Base-by-base conservation (phyloP, 2,797 vertebrate genomes). In the Scolopax bukidnonensis region DNA sequence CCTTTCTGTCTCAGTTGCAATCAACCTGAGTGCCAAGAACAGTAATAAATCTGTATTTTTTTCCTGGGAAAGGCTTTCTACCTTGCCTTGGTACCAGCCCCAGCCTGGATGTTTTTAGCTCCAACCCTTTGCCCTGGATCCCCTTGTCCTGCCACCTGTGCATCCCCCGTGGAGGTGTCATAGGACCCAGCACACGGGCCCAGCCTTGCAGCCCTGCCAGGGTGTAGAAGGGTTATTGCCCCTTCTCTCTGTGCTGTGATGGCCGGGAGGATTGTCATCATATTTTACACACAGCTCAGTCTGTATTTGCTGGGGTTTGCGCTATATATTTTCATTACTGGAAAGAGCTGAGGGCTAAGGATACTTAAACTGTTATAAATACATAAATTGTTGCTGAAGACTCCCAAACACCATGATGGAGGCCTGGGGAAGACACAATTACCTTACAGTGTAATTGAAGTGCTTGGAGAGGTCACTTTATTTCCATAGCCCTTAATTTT, bases 351-450 rank as follows among this genome's bases (percentile, higher is more conserved):
- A 76, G 83, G 86, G 88, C 80, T 87, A 80, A 83, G 92, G 92
- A 74, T 82, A 36, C 84, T 94, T 97, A 94, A 95, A 95, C 67
- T 51, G 74, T 92, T 95, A 97, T 94, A 96, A 97, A 95, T 95
- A 90, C 77, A 91, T 79, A 92, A 95, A 89, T 90, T 93, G 92
- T 67, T 79, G 67, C 91, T 91, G 91, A 89, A 92, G 88, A 89
- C 89, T 95, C 87, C 95, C 92, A 92, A 89, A 84, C 88, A 75
- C 67, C 1, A 3, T 48, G 84, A 74, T 68, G 89, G 96, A 90
- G 86, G 78, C 74, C 64, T 1, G 10, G 45, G 77, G 84, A 95
- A 92, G 93, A 67, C 67, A 90, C 86, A 90, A 92, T 96, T 95
- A 94, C 93, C 77, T 96, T 63, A 12, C 74, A 47, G 64, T 60